These are phyloP conservation scores for Regulus satrapa DNA, from an alignment of 2,113 vertebrate genomes.

Conservation along the genomic window DNA sequence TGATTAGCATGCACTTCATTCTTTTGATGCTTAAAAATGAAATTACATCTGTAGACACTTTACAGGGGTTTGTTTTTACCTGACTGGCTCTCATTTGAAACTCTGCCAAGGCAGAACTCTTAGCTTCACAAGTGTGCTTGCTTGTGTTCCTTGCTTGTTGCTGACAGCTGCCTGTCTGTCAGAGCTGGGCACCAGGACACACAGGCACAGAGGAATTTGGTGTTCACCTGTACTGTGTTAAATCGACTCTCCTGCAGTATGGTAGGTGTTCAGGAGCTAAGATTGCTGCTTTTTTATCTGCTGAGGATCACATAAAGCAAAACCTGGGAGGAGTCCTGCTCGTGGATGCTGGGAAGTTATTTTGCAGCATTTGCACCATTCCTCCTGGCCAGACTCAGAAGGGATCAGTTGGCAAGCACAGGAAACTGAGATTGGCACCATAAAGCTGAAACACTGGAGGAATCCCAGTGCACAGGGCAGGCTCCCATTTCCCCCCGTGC, in stretches of 20 bases:
- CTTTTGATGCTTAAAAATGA: background rate
- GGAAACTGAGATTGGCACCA: background rate
- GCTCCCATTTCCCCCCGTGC: background rate
- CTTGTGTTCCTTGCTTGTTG: background rate
- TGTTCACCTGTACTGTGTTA: background rate
- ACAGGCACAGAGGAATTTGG: background rate
- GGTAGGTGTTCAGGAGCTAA: background rate
- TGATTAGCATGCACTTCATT: background rate
- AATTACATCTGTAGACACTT: background rate
- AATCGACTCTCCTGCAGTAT: background rate
- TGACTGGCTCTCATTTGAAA: background rate
- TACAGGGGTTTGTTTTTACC: background rate
- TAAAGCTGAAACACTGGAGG: background rate
- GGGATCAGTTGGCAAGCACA: background rate
- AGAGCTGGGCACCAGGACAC: background rate
- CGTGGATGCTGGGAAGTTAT: background rate
- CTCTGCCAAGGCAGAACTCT: background rate
- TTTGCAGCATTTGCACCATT: background rate
- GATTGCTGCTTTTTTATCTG: conserved; percentile 11
- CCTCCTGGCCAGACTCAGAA: background rate
- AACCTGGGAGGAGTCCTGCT: background rate
- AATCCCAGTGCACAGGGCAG: conserved; percentile 13
- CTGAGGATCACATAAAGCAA: background rate
- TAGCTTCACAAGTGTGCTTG: background rate
- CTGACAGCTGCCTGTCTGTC: background rate